These are phyloP conservation scores for Ischnus inquisitorius DNA, from an alignment of 2,888 invertebrate species.

Conservation along the genomic window DNA sequence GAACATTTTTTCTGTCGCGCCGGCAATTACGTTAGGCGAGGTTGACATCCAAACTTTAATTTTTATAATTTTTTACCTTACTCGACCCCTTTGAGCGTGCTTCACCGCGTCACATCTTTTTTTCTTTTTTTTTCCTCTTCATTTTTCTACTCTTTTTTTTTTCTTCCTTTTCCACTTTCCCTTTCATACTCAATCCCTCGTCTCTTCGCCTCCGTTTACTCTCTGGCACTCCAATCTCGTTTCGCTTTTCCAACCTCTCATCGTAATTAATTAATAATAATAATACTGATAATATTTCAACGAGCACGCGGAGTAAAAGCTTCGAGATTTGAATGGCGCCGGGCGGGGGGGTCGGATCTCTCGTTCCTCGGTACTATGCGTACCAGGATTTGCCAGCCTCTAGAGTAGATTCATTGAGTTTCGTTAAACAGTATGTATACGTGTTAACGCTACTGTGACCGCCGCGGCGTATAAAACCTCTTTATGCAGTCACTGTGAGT, in stretches of 20 bases:
- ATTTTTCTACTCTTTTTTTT: slow-evolving; percentile 31
- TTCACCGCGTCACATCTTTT: background rate
- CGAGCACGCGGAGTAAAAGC: slow-evolving; percentile 39
- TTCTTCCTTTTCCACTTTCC: slow-evolving; percentile 38
- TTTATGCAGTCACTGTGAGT: slow-evolving; percentile 51
- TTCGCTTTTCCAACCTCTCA: slow-evolving; percentile 34
- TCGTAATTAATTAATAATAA: slow-evolving; percentile 60
- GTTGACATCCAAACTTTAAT: background rate
- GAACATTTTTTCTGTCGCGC: background rate
- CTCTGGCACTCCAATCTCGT: slow-evolving; percentile 35
- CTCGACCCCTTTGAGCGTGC: background rate
- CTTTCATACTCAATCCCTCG: slow-evolving; percentile 19
- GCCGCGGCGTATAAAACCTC: slow-evolving; percentile 11
- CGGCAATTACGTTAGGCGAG: background rate
- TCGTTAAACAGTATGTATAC: background rate
- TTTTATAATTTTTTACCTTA: background rate
- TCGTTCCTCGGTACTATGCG: background rate
- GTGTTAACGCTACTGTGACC: background rate
- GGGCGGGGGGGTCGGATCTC: background rate
- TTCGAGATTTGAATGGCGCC: slow-evolving; percentile 17
- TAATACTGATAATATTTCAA: slow-evolving; percentile 44
- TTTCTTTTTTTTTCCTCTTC: slow-evolving; percentile 39
- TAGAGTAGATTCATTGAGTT: background rate
- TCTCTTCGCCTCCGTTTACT: background rate
- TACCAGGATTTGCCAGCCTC: background rate